Percentiles rank a stretch among this genome's conserved stretches.
Conservation (phyloP, 2,113 vertebrate genomes). For the Quiscalus mexicanus region DNA sequence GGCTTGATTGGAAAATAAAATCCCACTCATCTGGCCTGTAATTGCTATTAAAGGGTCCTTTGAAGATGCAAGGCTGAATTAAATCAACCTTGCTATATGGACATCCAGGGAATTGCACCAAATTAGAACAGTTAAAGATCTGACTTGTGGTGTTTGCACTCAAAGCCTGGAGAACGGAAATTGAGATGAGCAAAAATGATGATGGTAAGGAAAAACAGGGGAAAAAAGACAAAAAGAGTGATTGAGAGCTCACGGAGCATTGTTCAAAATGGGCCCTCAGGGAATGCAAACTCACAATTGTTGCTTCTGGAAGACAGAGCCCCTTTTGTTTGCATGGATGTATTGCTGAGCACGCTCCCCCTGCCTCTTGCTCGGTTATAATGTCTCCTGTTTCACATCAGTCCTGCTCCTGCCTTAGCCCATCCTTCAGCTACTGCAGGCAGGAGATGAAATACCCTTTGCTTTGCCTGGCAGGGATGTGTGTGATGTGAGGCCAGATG, state of each 20-base stretch:
- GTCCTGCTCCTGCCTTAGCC: background rate
- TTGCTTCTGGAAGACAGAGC: background rate
- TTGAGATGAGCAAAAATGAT: background rate
- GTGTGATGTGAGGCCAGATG: constrained; percentile 6
- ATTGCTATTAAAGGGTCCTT: background rate
- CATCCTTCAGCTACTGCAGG: background rate
- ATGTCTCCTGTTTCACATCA: background rate
- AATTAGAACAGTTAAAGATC: background rate
- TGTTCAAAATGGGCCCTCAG: background rate
- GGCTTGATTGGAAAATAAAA: background rate
- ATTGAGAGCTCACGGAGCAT: background rate
- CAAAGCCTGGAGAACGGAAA: background rate
- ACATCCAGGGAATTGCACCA: background rate
- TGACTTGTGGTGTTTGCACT: background rate
- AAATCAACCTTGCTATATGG: background rate
- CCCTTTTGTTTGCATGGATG: background rate
- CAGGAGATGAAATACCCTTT: constrained; percentile 7
- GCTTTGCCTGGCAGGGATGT: background rate
- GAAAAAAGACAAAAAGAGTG: background rate
- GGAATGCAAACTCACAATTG: background rate
- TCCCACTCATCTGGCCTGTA: constrained; percentile 1
- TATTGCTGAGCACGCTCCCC: background rate
- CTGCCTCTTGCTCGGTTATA: background rate
- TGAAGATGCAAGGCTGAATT: background rate
- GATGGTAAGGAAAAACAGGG: background rate